Conservation (phyloP, 2,113 vertebrate genomes). For the Psittacara wagleri region DNA sequence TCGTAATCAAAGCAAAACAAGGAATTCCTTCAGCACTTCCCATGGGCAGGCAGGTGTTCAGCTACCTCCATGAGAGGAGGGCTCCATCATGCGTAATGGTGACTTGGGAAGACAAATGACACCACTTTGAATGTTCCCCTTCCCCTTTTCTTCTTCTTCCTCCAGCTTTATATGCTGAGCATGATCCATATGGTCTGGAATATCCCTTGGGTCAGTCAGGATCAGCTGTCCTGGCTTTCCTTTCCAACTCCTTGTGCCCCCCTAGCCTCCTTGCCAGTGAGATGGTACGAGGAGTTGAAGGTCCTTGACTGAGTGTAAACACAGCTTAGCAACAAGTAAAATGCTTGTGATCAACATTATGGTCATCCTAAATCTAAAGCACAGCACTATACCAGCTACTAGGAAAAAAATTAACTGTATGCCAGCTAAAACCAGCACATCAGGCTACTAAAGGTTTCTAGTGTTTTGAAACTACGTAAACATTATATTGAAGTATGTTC, state of each 20-base stretch:
- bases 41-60: background rate
- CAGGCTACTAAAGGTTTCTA: background rate
- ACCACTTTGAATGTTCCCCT: background rate
- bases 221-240: background rate
- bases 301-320: background rate
- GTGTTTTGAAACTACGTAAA: background rate
- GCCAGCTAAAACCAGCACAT: background rate
- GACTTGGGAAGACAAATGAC: background rate
- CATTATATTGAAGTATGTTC: background rate
- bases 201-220: background rate
- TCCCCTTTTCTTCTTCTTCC: background rate
- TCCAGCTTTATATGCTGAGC: background rate
- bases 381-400: background rate
- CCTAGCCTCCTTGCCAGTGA: background rate
- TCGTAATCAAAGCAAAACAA: background rate
- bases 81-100: background rate
- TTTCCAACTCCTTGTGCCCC: background rate
- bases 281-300: background rate
- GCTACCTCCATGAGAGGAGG: background rate
- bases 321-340: background rate
- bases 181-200: background rate
- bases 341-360: background rate
- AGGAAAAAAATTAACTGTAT: background rate
- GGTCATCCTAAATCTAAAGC: background rate
- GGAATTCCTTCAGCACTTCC: background rate